phyloP scores from a whole-genome alignment of 2,113 vertebrate genomes.

The Corydoras sp. region DNA sequence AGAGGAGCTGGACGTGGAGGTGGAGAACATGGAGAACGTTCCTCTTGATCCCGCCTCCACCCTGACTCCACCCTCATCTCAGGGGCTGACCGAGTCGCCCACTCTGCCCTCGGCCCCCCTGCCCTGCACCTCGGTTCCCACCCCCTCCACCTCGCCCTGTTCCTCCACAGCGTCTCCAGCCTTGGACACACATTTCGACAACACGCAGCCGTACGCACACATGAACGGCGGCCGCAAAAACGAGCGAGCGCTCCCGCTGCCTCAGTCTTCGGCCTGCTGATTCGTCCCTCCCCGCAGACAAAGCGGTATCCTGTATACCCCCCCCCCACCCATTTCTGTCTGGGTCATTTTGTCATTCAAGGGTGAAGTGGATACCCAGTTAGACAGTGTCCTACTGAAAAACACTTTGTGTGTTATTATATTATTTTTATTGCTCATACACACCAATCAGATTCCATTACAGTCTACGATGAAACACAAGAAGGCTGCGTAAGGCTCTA shows the following conservation, averaged over 20 bases:
- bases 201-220: slow-evolving; percentile 91
- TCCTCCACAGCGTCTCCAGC: slow-evolving; percentile 46
- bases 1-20: slow-evolving; percentile 90
- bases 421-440: slow-evolving; percentile 22
- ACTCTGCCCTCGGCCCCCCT: slow-evolving; percentile 51
- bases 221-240: slow-evolving; percentile 97
- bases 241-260: slow-evolving; percentile 87
- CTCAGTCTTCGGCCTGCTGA: slow-evolving; percentile 98
- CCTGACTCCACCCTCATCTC: slow-evolving; percentile 43
- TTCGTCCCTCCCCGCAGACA: slow-evolving; percentile 33
- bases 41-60: slow-evolving; percentile 86
- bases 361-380: slow-evolving; percentile 47
- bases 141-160: slow-evolving; percentile 47
- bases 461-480: slow-evolving; percentile 24
- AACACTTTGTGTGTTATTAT: slow-evolving; percentile 67
- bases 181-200: slow-evolving; percentile 86
- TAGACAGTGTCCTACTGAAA: slow-evolving; percentile 76
- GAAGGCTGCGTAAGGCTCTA: slow-evolving; percentile 68
- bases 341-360: slow-evolving; percentile 40
- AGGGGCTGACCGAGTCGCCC: slow-evolving; percentile 47
- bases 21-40: slow-evolving; percentile 95
- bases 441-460: neutral
- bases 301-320: slow-evolving; percentile 30
- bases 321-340: slow-evolving; percentile 22
- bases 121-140: slow-evolving; percentile 45